Percentiles rank a stretch among this genome's conserved stretches.
Conservation (phyloP, 2,113 vertebrate species). For the Tinamus guttatus region DNA sequence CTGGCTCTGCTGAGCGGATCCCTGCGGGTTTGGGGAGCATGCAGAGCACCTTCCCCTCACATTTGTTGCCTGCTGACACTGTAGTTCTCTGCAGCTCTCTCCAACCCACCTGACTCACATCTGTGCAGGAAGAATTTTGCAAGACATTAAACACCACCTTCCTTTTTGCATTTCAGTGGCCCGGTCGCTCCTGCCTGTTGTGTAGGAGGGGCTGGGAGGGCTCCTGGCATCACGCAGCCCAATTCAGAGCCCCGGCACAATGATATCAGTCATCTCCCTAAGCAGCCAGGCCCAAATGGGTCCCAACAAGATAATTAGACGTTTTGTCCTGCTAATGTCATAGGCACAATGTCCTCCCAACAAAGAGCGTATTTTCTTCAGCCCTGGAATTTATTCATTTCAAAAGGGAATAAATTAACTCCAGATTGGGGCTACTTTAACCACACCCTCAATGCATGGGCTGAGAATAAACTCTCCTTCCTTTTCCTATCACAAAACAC, state of each 20-base stretch:
- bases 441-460: not conserved
- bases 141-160: not conserved
- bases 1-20: not conserved
- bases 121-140: not conserved
- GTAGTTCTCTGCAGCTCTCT: not conserved
- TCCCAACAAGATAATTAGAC: not conserved
- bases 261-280: conserved; percentile 31
- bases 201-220: conserved; percentile 19
- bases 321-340: conserved; percentile 59
- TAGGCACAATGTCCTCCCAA: not conserved
- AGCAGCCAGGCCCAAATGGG: not conserved
- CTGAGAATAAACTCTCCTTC: not conserved
- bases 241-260: conserved; percentile 3
- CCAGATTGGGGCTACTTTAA: not conserved
- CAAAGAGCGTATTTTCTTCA: not conserved
- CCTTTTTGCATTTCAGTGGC: not conserved
- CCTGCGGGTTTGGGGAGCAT: accelerated
- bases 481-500: not conserved
- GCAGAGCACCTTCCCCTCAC: not conserved
- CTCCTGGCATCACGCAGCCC: not conserved
- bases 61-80: not conserved
- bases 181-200: not conserved
- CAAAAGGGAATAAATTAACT: not conserved
- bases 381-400: not conserved
- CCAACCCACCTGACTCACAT: not conserved